Percentiles rank a stretch among this genome's conserved stretches.
phyloP scores from a whole-genome alignment of 2,113 vertebrate species.

The Cebus imitator region DNA sequence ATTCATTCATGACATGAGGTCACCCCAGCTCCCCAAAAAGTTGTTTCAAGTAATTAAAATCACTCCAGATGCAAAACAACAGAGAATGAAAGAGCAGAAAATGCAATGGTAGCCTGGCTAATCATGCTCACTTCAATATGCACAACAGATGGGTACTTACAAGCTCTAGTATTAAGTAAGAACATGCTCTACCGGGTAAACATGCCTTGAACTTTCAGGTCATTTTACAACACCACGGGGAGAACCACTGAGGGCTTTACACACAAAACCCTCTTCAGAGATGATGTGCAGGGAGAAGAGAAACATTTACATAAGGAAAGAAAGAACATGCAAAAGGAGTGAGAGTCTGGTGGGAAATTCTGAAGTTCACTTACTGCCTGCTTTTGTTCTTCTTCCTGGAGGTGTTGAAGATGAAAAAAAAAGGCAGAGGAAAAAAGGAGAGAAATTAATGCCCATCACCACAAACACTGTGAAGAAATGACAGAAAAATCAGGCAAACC shows the following conservation, averaged over 20 bases:
- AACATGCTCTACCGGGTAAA: slow-evolving; percentile 49
- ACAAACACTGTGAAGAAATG: not conserved
- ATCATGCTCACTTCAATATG: slow-evolving; percentile 29
- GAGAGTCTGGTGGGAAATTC: not conserved
- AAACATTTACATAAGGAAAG: not conserved
- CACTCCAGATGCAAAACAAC: not conserved
- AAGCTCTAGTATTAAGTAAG: not conserved
- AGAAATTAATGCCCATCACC: slow-evolving; percentile 72
- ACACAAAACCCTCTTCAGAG: not conserved
- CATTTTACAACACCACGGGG: not conserved
- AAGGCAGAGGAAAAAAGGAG: slow-evolving; percentile 76
- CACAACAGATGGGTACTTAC: not conserved
- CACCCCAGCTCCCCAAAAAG: slow-evolving; percentile 43
- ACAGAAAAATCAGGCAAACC: rapidly evolving
- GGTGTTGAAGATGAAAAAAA: slow-evolving; percentile 71
- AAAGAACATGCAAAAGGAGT: slow-evolving; percentile 74
- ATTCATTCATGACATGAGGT: slow-evolving; percentile 19
- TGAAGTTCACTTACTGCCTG: slow-evolving; percentile 93
- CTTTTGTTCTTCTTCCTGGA: slow-evolving; percentile 97
- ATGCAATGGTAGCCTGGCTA: not conserved
- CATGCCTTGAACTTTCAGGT: not conserved
- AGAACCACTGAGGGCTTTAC: not conserved
- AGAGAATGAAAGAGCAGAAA: not conserved
- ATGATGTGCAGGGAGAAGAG: not conserved
- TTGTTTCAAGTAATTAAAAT: not conserved